Base-by-base conservation (phyloP, 2,888 invertebrate genomes). In the Aphelenchoides bicaudatus region DNA sequence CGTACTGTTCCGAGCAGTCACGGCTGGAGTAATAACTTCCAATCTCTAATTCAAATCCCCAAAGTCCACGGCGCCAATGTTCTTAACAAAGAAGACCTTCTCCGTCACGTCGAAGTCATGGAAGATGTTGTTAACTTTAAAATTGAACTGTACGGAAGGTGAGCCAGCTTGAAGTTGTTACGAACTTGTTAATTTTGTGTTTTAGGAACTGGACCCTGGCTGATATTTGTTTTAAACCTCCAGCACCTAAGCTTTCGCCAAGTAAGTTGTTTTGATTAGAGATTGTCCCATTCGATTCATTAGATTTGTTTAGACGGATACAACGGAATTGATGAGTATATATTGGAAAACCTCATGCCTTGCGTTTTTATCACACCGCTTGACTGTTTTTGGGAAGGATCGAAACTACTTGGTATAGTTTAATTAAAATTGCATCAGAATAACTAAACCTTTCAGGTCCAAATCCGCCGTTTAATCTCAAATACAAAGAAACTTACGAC, bases 381-480 rank as follows among this genome's bases (percentile, higher is more conserved):
- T 67, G 98, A 98, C 82, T 98, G 98, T 81, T 98, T 98, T 83
- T 98, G 96, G 94, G 98, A 98, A 83, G 98, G 96, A 55, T 88
- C 93, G 66, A 91, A 92, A 82, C 78, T 31, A 54, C 64, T 63
- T 68, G 77, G n/a, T n/a, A n/a, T n/a, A n/a, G n/a, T n/a, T n/a
- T n/a, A n/a, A n/a, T n/a, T n/a, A n/a, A n/a, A n/a, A n/a, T n/a
- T n/a, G n/a, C n/a, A n/a, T n/a, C n/a, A n/a, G n/a, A n/a, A n/a
- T n/a, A n/a, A n/a, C n/a, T n/a, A n/a, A n/a, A n/a, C n/a, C 84
- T 96, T 28, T 83, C 94, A 64, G 96, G 51, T 62, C 34, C 68
- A 10, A 47, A 38, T 39, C 68, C 66, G 0, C 61, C 66, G 1
- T 39, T 66, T 34, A 43, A 65, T 21, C 59, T 46, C 10, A 23